Evolutionary conservation across 2,888 invertebrate genomes (phyloP).

Genomic region (Cantharis rustica): DNA sequence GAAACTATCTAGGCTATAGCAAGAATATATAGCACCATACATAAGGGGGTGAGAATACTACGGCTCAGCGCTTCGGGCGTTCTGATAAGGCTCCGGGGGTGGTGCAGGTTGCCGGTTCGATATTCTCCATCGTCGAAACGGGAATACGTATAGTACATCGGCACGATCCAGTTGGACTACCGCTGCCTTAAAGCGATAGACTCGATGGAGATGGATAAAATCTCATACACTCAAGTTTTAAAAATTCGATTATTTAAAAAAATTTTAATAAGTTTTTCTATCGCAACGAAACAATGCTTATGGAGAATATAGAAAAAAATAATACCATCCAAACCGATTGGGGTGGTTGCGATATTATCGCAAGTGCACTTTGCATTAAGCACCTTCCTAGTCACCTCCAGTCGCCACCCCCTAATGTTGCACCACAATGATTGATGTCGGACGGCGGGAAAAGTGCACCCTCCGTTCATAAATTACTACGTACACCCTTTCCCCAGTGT

Average conservation of each 20-base stretch:
- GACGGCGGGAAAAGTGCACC: constrained; percentile 53
- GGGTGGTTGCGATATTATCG: neutral
- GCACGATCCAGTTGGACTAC: constrained; percentile 34
- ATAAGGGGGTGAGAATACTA: constrained; percentile 49
- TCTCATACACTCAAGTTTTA: constrained; percentile 48
- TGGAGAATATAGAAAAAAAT: no score
- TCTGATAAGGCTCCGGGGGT: constrained; percentile 54
- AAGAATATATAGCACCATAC: constrained; percentile 48
- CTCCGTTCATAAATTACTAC: constrained; percentile 54
- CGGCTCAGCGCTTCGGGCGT: constrained; percentile 50
- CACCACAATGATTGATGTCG: constrained; percentile 57
- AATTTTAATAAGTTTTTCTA: constrained; percentile 33
- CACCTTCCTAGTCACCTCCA: constrained; percentile 38
- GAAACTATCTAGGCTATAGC: constrained; percentile 39
- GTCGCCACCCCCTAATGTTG: constrained; percentile 44
- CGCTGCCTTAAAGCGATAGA: constrained; percentile 52
- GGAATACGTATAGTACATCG: constrained; percentile 5
- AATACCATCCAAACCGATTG: neutral
- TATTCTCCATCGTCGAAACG: constrained; percentile 8
- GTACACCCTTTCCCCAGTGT: constrained; percentile 49
- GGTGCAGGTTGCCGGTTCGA: constrained; percentile 34
- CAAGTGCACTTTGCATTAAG: constrained; percentile 32
- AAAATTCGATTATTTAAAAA: constrained; percentile 48
- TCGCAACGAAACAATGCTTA: neutral
- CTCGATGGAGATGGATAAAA: constrained; percentile 49